A percentile compares a stretch with the other conserved stretches of the same genome.
phyloP scores from a whole-genome alignment of 2,113 vertebrate species.

The Nettapus auritus region DNA sequence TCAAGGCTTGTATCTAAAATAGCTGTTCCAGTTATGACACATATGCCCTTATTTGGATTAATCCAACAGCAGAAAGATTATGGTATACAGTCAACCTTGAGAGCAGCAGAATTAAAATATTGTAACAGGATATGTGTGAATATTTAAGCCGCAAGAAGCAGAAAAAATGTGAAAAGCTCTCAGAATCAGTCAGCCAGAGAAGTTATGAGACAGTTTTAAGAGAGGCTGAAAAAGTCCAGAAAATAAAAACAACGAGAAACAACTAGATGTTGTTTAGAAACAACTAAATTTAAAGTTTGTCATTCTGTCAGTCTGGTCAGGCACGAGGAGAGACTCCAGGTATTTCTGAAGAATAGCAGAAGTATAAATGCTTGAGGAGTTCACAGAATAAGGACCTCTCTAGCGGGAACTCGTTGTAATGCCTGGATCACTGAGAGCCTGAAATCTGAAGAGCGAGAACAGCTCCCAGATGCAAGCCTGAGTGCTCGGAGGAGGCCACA shows the following conservation, averaged over 20 bases:
- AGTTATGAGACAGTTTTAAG: neutral
- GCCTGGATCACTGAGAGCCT: neutral
- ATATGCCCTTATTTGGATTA: neutral
- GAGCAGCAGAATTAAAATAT: neutral
- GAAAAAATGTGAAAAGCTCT: neutral
- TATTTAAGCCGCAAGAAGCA: neutral
- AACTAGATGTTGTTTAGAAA: neutral
- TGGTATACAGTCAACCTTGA: neutral
- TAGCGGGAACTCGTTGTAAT: neutral
- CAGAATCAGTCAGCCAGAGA: neutral
- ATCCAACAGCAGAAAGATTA: neutral
- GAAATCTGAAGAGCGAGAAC: neutral
- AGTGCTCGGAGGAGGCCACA: neutral
- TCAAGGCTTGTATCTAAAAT: neutral
- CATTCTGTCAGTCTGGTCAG: neutral
- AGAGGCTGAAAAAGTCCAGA: neutral
- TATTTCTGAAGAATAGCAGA: neutral
- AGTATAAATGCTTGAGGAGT: neutral
- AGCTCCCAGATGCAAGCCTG: neutral
- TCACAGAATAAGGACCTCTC: neutral
- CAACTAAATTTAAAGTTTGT: neutral
- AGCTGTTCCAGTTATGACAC: neutral
- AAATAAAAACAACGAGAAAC: neutral
- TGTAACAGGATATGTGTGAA: neutral
- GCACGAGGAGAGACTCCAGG: neutral